Evolutionary conservation across 2,113 vertebrate species (phyloP), one percentile per base, ranked within the genome.

Genomic region (Nesospiza acunhae): DNA sequence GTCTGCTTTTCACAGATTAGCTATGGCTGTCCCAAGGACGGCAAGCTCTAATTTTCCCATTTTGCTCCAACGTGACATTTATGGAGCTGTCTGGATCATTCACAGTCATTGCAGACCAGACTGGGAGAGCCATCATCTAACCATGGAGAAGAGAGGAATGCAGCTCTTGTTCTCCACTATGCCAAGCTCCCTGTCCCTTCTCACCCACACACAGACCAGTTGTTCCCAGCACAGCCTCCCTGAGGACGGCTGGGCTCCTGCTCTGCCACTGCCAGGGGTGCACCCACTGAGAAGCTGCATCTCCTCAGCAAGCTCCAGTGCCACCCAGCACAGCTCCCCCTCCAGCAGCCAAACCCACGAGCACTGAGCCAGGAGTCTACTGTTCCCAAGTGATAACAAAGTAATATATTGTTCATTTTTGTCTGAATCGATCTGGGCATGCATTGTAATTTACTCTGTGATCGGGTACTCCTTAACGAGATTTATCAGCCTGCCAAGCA

Each of bases 1-100:
- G 58, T 93, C 93, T 95, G 87, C 67, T 89, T 95, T 80, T 78
- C 66, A 93, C 60, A 94, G 87, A 93, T 95, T 92, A 96, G 96
- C 84, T 87, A 80, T 10, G 77, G 76, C 55, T 94, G 72, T 86
- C 67, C 78, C 77, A 75, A 77, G 68, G 68, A 91, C 30, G 21
- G 59, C 74, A 77, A 91, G 76, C 80, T 86, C 55, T 2, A 1
- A 73, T 87, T 66, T 93, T 41, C 74, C 62, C 46, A 18, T 82
- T 89, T 94, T 84, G 37, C 49, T 82, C 77, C 82, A 67, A 44
- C 0, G 0, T 75, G 80, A 87, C 0, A 0, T 47, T 87, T 85
- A 78, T 35, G 72, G 68, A 91, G 44, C 46, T 80, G 63, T 79
- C 67, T 59, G 84, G 59, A 75, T 87, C 67, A 27, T 42, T 90